Base-by-base conservation (phyloP, 2,113 vertebrate species). In the Tautogolabrus adspersus region DNA sequence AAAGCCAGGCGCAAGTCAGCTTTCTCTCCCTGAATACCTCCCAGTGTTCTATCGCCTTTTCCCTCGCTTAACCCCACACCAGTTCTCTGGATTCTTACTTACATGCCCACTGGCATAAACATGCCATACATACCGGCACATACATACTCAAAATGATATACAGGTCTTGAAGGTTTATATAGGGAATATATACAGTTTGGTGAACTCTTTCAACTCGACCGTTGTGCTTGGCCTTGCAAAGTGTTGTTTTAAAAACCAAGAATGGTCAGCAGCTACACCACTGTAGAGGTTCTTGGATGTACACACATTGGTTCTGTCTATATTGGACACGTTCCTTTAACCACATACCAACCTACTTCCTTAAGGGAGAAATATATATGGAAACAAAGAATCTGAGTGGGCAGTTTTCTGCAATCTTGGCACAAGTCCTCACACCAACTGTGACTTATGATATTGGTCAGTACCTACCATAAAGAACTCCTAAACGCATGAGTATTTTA, bases 1-100 rank as follows among this genome's bases (percentile, higher is more conserved):
- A 79, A 68, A 91, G 88, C 69, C 65, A 72, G 82, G 79, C 88
- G 75, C 75, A 72, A 79, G 74, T 84, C 51, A 38, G 23, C 64
- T 73, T 72, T 80, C 77, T 72, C 66, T 72, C 79, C 70, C 83
- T 77, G 81, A 23, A 72, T 66, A 19, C 61, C 49, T 61, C 65
- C 66, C 7, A 76, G 70, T 70, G 71, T 68, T 75, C 54, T 11
- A 23, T 65, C 47, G 34, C 69, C 26, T 40, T 38, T 64, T 30
- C 37, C 64, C 13, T 10, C 5, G 5, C 44, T 78, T 79, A 79
- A 78, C 84, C 74, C 61, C 65, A 10, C 4, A 8, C 37, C 46
- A 42, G 51, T 62, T 60, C 84, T 68, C 44, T 1, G 8, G 56
- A 82, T 62, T 54, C 26, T 58, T 9, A n/a, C 21, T 66, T 52